Conservation (phyloP, 1,140 invertebrate species). For the Drosophila miranda region DNA sequence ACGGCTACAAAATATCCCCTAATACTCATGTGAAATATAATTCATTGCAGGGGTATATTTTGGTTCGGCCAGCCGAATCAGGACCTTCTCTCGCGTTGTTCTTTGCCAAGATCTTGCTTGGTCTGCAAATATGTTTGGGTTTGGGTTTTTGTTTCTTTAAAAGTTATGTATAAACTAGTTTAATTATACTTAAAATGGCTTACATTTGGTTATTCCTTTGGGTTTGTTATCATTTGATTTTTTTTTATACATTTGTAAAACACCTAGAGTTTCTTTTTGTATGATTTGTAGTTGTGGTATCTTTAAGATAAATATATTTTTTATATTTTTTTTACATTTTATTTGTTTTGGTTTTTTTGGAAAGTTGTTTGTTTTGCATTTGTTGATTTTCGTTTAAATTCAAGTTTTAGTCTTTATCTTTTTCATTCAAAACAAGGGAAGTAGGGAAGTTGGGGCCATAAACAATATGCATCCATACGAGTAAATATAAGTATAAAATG, state of each 20-base stretch:
- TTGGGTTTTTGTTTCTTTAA: neutral
- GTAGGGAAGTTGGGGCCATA: constrained; percentile 35
- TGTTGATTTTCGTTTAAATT: constrained; percentile 61
- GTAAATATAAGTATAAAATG: constrained; percentile 23
- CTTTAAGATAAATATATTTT: constrained; percentile 54
- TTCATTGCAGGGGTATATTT: constrained; percentile 31
- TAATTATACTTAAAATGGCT: constrained; percentile 58
- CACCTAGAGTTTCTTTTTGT: constrained; percentile 61
- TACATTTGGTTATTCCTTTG: constrained; percentile 20
- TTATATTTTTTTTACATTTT: constrained; percentile 39
- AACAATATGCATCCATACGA: constrained; percentile 20
- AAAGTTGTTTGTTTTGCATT: constrained; percentile 47
- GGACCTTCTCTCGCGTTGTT: neutral
- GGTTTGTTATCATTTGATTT: constrained; percentile 19
- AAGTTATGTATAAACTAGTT: constrained; percentile 45
- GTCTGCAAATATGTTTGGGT: constrained; percentile 6
- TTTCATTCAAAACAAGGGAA: constrained; percentile 66
- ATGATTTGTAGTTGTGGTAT: constrained; percentile 46
- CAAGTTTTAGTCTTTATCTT: constrained; percentile 78
- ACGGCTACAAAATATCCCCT: too few species aligned
- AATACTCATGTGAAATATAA: too few species aligned
- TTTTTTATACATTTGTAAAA: constrained; percentile 68
- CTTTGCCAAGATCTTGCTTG: constrained; percentile 10
- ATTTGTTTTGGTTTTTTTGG: constrained; percentile 40
- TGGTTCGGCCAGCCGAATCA: constrained; percentile 33